A percentile compares a stretch with the other conserved stretches of the same genome.
Conservation (phyloP, 2,113 vertebrate genomes). For the Mionectes macconnelli region DNA sequence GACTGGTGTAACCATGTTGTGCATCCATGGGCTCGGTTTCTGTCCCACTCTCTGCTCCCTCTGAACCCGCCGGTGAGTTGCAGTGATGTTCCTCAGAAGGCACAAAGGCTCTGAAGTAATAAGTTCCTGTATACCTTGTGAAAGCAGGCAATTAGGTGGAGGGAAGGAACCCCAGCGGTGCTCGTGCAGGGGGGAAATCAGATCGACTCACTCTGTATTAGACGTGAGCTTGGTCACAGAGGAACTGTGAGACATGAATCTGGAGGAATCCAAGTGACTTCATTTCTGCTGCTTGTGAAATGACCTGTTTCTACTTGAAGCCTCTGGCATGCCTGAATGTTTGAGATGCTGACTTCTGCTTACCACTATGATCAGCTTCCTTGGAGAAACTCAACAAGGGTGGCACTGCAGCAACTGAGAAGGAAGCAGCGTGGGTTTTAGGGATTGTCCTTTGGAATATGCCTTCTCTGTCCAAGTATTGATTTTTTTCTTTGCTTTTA, state of each 20-base stretch:
- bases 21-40: neutral
- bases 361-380: neutral
- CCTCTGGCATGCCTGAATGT: neutral
- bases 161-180: neutral
- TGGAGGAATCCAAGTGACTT: neutral
- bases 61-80: neutral
- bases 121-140: conserved; percentile 39
- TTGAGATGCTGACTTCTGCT: neutral
- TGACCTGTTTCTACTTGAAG: neutral
- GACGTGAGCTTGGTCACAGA: conserved; percentile 1
- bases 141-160: conserved; percentile 49
- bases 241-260: neutral
- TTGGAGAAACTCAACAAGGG: neutral
- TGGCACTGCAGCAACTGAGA: neutral
- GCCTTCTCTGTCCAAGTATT: neutral
- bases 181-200: neutral
- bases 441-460: neutral
- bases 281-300: neutral
- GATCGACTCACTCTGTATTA: conserved; percentile 54
- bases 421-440: neutral
- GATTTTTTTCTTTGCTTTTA: neutral
- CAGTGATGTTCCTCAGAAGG: neutral
- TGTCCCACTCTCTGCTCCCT: neutral
- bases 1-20: fast-evolving
- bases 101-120: conserved; percentile 59